phyloP scores from a whole-genome alignment of 2,888 invertebrate genomes.

The Drosophila maculinotata region DNA sequence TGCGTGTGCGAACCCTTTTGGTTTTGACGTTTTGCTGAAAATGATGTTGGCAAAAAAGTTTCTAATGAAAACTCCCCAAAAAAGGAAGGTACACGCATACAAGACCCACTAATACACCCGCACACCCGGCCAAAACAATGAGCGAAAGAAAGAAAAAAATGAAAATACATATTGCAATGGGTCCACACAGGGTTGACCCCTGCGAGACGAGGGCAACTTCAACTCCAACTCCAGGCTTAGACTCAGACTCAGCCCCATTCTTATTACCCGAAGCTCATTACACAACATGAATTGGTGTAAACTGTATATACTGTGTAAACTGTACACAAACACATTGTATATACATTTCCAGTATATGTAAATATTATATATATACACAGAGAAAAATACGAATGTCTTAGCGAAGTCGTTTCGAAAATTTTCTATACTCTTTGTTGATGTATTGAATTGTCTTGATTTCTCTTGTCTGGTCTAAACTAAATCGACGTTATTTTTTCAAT shows the following conservation, averaged over 20 bases:
- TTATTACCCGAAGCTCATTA: slow-evolving; percentile 58
- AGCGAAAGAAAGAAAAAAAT: slow-evolving; percentile 4
- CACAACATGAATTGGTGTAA: slow-evolving; percentile 40
- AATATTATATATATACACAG: too few relatives aligned
- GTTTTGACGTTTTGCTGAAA: slow-evolving; percentile 65
- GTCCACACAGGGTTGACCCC: slow-evolving; percentile 35
- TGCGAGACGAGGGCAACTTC: background rate
- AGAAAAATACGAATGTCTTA: too few relatives aligned
- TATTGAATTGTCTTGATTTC: too few relatives aligned
- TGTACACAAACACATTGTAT: background rate
- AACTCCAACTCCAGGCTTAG: slow-evolving; percentile 3
- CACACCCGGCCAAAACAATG: slow-evolving; percentile 30
- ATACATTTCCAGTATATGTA: background rate
- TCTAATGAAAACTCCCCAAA: slow-evolving; percentile 73
- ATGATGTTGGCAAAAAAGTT: slow-evolving; percentile 75
- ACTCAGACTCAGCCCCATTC: background rate
- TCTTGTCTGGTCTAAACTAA: too few relatives aligned
- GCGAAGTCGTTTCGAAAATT: too few relatives aligned
- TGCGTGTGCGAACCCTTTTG: slow-evolving; percentile 67
- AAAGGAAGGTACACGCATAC: slow-evolving; percentile 20
- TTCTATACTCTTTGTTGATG: too few relatives aligned
- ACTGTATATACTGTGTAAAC: slow-evolving; percentile 10
- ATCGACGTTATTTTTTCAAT: too few relatives aligned
- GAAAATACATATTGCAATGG: slow-evolving; percentile 27
- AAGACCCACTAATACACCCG: slow-evolving; percentile 54